phyloP scores from a whole-genome alignment of 2,797 vertebrate genomes.

The Sylvia borin region DNA sequence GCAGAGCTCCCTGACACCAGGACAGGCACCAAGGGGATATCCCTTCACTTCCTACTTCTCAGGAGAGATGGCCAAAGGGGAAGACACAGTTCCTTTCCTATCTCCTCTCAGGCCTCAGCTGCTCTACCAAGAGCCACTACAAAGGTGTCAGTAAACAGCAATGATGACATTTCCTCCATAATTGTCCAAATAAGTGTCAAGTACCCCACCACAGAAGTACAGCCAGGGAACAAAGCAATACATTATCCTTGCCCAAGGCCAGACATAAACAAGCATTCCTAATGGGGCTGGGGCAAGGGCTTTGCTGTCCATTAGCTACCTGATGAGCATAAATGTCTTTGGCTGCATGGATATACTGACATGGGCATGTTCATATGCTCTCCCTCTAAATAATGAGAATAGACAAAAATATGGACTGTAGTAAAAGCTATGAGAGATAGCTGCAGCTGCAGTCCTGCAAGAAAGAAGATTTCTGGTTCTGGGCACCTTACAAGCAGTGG shows the following conservation, averaged over 20 bases:
- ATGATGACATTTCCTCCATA: background rate
- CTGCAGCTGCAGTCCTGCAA: background rate
- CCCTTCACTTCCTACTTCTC: background rate
- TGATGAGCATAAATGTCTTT: background rate
- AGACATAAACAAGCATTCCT: background rate
- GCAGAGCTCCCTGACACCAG: background rate
- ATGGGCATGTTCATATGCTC: background rate
- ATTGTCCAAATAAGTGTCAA: background rate
- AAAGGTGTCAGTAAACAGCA: background rate
- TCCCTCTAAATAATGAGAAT: background rate
- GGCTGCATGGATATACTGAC: background rate
- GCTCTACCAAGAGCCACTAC: background rate
- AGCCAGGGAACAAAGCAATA: background rate
- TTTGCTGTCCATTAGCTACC: constrained; percentile 2
- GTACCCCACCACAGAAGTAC: background rate
- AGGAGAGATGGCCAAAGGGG: background rate
- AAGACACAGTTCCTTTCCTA: background rate
- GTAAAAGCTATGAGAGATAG: background rate
- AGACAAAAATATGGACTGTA: background rate
- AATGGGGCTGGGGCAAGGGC: background rate
- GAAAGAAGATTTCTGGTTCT: background rate
- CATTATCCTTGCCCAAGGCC: background rate
- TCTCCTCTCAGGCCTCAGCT: background rate
- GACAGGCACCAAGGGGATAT: background rate
- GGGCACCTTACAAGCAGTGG: background rate